Evolutionary conservation across 2,797 vertebrate species (phyloP), one percentile per base, ranked within the genome.

Genomic region (Pipistrellus nathusii): DNA sequence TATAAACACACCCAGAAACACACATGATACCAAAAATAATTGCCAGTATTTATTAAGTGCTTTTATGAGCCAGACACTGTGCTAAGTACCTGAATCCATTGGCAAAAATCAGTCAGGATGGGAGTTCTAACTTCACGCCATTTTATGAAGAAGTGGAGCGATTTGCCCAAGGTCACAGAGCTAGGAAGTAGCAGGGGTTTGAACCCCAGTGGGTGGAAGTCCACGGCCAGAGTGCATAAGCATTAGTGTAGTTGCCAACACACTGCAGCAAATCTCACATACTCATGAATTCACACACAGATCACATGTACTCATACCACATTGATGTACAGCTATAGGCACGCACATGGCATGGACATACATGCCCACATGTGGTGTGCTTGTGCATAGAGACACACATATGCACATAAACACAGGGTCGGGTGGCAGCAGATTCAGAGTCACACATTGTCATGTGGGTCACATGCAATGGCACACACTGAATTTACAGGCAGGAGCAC

Each of bases 401-500:
- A 96, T 96, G 62, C 97, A 96, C 96, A 44, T 18, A 35, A 35
- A 64, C 30, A 27, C 38, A 4, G 5, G 59, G 27, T 35, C 20
- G 0, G 35, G 25, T 30, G 32, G 17, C 38, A 66, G 71, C 8
- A 13, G 48, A 55, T 35, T 76, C 35, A 81, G 23, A 73, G 69
- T 44, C 46, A 25, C 30, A 17, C 3, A 2, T 8, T 11, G 66
- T 18, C 59, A 32, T 5, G 35, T 23, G 48, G 41, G 18, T 55
- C 68, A 35, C 6, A 0, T 3, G 41, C 55, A 55, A 23, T 23
- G 21, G 53, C 53, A 55, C 21, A 23, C 53, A 23, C 21, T 23
- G 53, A 1, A 20, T 55, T 23, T 55, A 55, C 21, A 3, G 53
- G 53, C 53, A 98, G 97, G 98, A 97, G 97, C 97, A 97, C 97